Base-by-base conservation (phyloP, 2,888 invertebrate genomes). In the Drosophila infuscata region DNA sequence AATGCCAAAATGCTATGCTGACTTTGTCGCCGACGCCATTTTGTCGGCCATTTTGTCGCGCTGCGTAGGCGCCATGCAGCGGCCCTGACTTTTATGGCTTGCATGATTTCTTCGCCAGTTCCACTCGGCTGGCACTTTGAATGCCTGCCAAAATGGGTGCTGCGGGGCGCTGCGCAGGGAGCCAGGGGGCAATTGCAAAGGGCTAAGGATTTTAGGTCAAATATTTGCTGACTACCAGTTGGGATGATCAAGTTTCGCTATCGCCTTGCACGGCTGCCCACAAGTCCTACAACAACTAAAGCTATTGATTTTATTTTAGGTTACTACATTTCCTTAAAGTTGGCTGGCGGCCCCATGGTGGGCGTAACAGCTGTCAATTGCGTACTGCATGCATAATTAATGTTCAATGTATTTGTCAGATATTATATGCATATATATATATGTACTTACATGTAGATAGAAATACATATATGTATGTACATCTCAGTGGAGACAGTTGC, bases 131-230 rank as follows among this genome's bases (percentile, higher is more conserved):
- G 74, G 68, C 79, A 71, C 51, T 74, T 83, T 89, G 87, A 86
- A 74, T 74, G 81, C 48, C 86, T 88, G 87, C 87, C 87, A 88
- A 89, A 89, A 76, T 79, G 86, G 69, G 60, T 79, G 70, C 67
- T 49, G 58, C 56, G 61, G 54, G 51, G 51, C 43, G 33, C 65
- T 30, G 29, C 12, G 41, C 30, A 20, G 52, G 12, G 49, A 49
- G 60, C 25, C 17, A 48, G 59, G 33, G 49, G 20, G 15, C 48
- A 61, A 36, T 33, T 17, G 17, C 46, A 51, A 63, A 56, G 54
- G 64, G 54, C 57, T 54, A 33, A 54, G 62, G 46, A 67, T 63
- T 52, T 49, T 36, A 68, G 82, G 75, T 78, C 82, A 80, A 81
- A 81, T 76, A 73, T 79, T 79, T 69, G 76, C 60, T 76, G 65